Evolutionary conservation across 30 jellyfish, hydroid and myxozoan species (phyloP), one percentile per base, ranked within the genome.

Genomic region (Turritopsis rubra): DNA sequence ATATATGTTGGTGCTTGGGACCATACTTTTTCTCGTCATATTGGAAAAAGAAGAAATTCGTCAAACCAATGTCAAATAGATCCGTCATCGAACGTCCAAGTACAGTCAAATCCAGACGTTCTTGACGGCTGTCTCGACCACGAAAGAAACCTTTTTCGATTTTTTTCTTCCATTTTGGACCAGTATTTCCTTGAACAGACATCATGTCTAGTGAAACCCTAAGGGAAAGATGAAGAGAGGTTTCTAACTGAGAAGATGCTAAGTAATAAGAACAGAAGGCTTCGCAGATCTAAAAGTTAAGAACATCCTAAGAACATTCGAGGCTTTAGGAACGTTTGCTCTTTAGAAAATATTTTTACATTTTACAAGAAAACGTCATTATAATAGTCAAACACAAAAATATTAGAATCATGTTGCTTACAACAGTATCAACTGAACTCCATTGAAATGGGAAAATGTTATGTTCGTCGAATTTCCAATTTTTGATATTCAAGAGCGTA

Each of bases 51-150:
- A 92, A 92, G 83, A 80, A 88, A 52, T 85, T 81, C 22, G 96
- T 83, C 79, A 92, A 76, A 29, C 90, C 98, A 23, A 92, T 95
- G 85, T 92, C 98, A 74, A 66, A 88, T 19, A 90, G 23, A 21
- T 88, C 93, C 21, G 95, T 83, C 70, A 84, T 88, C 18, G 87
- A 82, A 29, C 98, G 86, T 65, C 93, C 94, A 81, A 80, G 91
- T 29, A 72, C 88, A 28, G 85, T 88, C 20, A 92, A 81, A 85
- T 92, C 96, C 22, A 92, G 87, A 3, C 98, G 87, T 72, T 88
- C 96, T 73, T 85, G 95, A 25, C 96, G 91, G 73, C 98, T 92
- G 73, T 92, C 98, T 30, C 96, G 78, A n/a, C 98, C 98, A 1
- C 98, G 83, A 53, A 84, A 92, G 28, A 92, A 84, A 18, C 94